These are phyloP conservation scores for Podocnemis expansa DNA, from an alignment of 2,113 vertebrate species.

Conservation along the genomic window DNA sequence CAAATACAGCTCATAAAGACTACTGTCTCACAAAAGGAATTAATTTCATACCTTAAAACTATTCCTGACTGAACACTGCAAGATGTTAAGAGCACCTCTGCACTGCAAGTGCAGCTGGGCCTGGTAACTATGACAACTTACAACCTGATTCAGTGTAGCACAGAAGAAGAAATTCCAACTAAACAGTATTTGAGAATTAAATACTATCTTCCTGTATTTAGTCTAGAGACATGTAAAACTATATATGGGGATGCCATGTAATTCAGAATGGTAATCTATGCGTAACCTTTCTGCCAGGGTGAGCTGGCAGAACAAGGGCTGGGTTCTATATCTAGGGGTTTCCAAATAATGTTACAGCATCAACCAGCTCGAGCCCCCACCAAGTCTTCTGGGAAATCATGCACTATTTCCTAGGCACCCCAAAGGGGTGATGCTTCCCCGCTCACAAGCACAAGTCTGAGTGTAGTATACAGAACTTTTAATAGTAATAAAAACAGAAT, in stretches of 20 bases:
- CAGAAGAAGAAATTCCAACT: not conserved
- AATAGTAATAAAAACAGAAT: too few relatives aligned
- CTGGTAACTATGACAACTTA: constrained; percentile 37
- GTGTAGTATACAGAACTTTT: too few relatives aligned
- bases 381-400: too few relatives aligned
- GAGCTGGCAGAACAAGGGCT: too few relatives aligned
- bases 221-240: not conserved
- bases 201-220: not conserved
- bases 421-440: too few relatives aligned
- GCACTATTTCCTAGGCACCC: too few relatives aligned
- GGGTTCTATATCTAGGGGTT: too few relatives aligned
- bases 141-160: not conserved
- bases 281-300: too few relatives aligned
- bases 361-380: too few relatives aligned
- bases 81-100: not conserved
- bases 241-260: fast-evolving
- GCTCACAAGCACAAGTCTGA: too few relatives aligned
- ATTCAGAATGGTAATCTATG: not conserved
- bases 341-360: too few relatives aligned
- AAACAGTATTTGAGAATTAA: not conserved
- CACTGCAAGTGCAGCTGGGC: not conserved
- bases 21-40: not conserved
- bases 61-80: not conserved
- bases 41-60: not conserved
- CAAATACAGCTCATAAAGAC: not conserved